phyloP scores from a whole-genome alignment of 2,797 vertebrate species.

The Percopsis omiscomaycus region DNA sequence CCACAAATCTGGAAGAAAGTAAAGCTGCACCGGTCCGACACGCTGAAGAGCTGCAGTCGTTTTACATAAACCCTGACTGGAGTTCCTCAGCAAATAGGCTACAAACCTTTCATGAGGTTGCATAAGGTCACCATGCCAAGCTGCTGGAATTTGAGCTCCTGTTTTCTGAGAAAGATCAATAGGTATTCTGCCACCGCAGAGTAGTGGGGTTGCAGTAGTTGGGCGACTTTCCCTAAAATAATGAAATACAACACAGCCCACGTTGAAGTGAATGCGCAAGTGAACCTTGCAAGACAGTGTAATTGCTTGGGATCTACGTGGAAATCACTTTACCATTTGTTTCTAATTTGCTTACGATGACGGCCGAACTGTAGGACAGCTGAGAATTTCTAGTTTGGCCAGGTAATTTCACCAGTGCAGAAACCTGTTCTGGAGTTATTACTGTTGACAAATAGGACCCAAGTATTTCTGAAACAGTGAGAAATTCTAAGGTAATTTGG shows the following conservation, averaged over 20 bases:
- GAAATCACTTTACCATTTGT: constrained; percentile 50
- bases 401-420: constrained; percentile 50
- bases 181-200: constrained; percentile 39
- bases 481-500: not conserved
- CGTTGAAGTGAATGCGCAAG: not conserved
- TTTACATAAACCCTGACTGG: no score
- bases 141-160: constrained; percentile 63
- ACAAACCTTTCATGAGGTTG: constrained; percentile 61
- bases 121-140: constrained; percentile 51
- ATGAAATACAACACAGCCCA: not conserved
- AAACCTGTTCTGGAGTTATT: constrained; percentile 52
- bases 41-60: no score
- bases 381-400: constrained; percentile 36
- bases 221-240: constrained; percentile 20
- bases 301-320: not conserved
- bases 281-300: not conserved
- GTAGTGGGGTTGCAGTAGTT: constrained; percentile 57
- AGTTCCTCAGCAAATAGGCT: not conserved
- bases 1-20: not conserved
- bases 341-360: constrained; percentile 60
- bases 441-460: constrained; percentile 26
- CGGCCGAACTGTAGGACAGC: constrained; percentile 53
- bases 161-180: constrained; percentile 47
- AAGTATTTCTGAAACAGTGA: constrained; percentile 48
- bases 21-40: no score